These are phyloP conservation scores for Archips xylosteana DNA, from an alignment of 2,888 invertebrate genomes.

Conservation along the genomic window DNA sequence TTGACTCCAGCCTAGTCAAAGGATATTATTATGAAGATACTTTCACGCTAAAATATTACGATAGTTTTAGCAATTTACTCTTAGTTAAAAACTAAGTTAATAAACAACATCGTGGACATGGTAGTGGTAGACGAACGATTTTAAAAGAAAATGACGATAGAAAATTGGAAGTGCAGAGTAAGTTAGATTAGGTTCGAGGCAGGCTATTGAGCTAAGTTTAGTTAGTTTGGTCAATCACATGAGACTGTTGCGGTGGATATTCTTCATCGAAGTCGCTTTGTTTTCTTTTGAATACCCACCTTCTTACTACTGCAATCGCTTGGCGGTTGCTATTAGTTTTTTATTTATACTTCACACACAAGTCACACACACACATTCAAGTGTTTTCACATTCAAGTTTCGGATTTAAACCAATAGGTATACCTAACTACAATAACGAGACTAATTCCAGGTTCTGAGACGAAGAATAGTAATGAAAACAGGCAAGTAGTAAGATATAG, in stretches of 20 bases:
- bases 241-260: slow-evolving; percentile 11
- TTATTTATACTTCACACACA: too few species aligned
- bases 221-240: slow-evolving; percentile 10
- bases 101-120: slow-evolving; percentile 13
- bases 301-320: neutral
- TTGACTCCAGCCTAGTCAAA: neutral
- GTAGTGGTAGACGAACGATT: neutral
- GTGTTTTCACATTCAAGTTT: neutral
- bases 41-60: neutral
- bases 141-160: slow-evolving; percentile 7
- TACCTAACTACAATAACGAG: too few species aligned
- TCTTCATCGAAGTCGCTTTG: neutral
- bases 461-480: too few species aligned
- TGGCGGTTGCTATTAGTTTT: neutral
- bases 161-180: slow-evolving; percentile 33
- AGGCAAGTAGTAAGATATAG: too few species aligned
- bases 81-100: neutral
- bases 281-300: slow-evolving; percentile 1
- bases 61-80: neutral
- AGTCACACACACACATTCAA: too few species aligned
- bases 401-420: neutral
- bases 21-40: neutral
- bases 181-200: slow-evolving; percentile 31
- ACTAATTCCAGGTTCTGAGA: too few species aligned
- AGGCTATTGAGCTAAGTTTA: slow-evolving; percentile 5